A percentile compares a stretch with the other conserved stretches of the same genome.
phyloP scores from a whole-genome alignment of 2,888 invertebrate genomes.

The Eupithecia dodoneata region DNA sequence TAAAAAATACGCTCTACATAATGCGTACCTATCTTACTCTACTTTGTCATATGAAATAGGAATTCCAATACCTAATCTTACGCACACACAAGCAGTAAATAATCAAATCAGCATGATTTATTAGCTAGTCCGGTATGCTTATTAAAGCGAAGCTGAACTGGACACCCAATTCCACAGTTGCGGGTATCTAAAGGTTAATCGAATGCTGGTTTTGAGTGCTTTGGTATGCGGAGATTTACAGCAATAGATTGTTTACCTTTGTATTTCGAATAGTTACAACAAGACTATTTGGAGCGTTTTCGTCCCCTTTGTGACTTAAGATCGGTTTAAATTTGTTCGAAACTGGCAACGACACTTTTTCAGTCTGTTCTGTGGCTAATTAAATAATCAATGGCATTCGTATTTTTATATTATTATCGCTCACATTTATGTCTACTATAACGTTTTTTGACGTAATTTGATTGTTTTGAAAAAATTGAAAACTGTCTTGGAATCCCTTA shows the following conservation, averaged over 20 bases:
- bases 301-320: background rate
- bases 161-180: slow-evolving; percentile 61
- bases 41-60: background rate
- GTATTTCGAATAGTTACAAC: background rate
- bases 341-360: background rate
- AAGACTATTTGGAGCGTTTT: slow-evolving; percentile 3
- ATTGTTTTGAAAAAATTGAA: too few species aligned
- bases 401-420: background rate
- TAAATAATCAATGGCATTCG: background rate
- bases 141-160: slow-evolving; percentile 64
- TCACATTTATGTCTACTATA: background rate
- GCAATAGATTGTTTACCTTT: slow-evolving; percentile 8
- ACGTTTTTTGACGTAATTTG: background rate
- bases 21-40: background rate
- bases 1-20: background rate
- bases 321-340: background rate
- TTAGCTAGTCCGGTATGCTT: slow-evolving; percentile 71
- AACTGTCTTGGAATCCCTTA: too few species aligned
- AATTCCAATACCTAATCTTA: slow-evolving; percentile 51
- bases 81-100: slow-evolving; percentile 64
- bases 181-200: slow-evolving; percentile 45
- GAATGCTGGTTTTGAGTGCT: slow-evolving; percentile 20
- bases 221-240: slow-evolving; percentile 10
- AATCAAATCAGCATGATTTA: slow-evolving; percentile 79
- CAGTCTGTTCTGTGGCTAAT: background rate